A percentile compares a stretch with the other conserved stretches of the same genome.
phyloP scores from a whole-genome alignment of 2,888 invertebrate species.

The Anoplius nigerrimus region DNA sequence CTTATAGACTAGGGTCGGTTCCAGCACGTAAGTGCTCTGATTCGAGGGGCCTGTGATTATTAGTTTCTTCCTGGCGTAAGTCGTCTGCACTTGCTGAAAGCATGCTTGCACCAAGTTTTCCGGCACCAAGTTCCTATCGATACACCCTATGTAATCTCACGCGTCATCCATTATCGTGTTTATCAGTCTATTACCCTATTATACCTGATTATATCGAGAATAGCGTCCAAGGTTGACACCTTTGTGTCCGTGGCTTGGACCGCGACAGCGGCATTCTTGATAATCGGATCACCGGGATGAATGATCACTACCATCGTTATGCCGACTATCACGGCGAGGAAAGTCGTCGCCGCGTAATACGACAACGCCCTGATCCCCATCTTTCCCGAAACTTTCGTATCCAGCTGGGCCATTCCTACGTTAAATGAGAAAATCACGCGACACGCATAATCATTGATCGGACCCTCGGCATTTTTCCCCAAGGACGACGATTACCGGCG shows the following conservation, averaged over 20 bases:
- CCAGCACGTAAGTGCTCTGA: constrained; percentile 59
- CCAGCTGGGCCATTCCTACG: constrained; percentile 80
- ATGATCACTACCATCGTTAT: constrained; percentile 80
- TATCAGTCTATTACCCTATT: not conserved
- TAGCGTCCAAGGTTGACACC: constrained; percentile 78
- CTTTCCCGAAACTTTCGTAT: constrained; percentile 80
- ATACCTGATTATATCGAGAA: constrained; percentile 79
- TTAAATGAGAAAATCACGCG: constrained; percentile 12
- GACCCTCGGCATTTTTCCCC: too few species aligned
- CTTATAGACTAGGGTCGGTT: constrained; percentile 71
- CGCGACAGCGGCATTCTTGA: constrained; percentile 65
- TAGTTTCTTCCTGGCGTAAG: constrained; percentile 71
- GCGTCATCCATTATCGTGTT: constrained; percentile 76
- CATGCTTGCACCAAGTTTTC: constrained; percentile 80
- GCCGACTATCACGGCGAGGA: constrained; percentile 80
- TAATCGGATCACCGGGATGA: constrained; percentile 80
- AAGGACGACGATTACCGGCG: constrained; percentile 74
- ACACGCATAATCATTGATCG: not conserved
- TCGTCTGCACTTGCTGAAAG: constrained; percentile 78
- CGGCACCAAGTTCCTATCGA: constrained; percentile 78
- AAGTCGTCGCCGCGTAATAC: constrained; percentile 82
- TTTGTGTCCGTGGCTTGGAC: constrained; percentile 56
- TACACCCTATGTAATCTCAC: constrained; percentile 78
- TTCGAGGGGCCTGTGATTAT: constrained; percentile 56
- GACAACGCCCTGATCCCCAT: constrained; percentile 80